phyloP scores from a whole-genome alignment of 1,140 invertebrate species.

The Drosophila funebris region DNA sequence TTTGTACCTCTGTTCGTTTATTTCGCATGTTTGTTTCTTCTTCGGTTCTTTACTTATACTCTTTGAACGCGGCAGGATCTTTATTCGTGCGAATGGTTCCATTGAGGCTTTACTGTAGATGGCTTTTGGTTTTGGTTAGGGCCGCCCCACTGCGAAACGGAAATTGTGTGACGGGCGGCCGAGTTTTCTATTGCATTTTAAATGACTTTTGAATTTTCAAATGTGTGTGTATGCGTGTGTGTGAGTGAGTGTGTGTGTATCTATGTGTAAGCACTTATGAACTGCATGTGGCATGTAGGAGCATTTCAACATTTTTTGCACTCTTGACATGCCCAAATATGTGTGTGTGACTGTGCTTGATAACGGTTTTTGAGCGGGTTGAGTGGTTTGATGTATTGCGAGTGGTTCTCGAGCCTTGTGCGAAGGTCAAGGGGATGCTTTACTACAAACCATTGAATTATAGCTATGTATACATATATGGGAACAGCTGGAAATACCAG shows the following conservation, averaged over 20 bases:
- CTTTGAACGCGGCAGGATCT: constrained; percentile 58
- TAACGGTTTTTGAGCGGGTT: constrained; percentile 31
- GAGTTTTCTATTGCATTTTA: constrained; percentile 65
- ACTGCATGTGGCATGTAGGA: constrained; percentile 43
- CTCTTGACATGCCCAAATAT: constrained; percentile 27
- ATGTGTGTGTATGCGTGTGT: constrained; percentile 7
- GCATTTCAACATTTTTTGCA: constrained; percentile 26
- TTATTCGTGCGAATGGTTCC: constrained; percentile 38
- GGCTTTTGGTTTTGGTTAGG: constrained; percentile 7
- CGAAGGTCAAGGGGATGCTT: constrained; percentile 41
- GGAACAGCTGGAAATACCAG: constrained; percentile 9
- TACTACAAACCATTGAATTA: constrained; percentile 16
- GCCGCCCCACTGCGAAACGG: constrained; percentile 57
- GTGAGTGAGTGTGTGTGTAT: constrained; percentile 15
- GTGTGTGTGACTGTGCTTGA: constrained; percentile 17
- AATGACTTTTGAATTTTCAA: constrained; percentile 49
- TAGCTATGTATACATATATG: not conserved
- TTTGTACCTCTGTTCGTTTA: constrained; percentile 50
- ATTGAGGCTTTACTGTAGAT: constrained; percentile 21
- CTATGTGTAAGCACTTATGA: constrained; percentile 17
- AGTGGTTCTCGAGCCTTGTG: constrained; percentile 16
- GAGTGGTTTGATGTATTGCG: constrained; percentile 34
- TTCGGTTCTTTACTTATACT: constrained; percentile 16
- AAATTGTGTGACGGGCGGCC: constrained; percentile 46
- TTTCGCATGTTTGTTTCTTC: not conserved